A percentile compares a stretch with the other conserved stretches of the same genome.
These are phyloP conservation scores for Asarcornis scutulata DNA, from an alignment of 2,113 vertebrate genomes.

Conservation along the genomic window DNA sequence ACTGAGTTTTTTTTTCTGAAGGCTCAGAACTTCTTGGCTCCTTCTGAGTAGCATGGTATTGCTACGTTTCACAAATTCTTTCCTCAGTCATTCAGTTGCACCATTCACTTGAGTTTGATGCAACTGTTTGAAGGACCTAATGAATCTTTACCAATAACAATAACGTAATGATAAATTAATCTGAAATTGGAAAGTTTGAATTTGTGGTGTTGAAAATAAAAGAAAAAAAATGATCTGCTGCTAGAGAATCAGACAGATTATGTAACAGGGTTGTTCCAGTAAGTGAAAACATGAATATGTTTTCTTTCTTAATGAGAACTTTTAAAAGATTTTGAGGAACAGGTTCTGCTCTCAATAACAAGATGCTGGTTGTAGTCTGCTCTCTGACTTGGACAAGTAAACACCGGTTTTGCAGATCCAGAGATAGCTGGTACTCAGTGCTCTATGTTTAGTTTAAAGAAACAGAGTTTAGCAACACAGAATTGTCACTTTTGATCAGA, in stretches of 20 bases:
- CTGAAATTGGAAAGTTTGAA: background rate
- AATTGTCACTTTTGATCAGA: constrained; percentile 45
- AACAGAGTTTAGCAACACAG: constrained; percentile 30
- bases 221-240: background rate
- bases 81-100: background rate
- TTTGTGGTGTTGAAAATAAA: background rate
- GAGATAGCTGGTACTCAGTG: background rate
- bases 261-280: background rate
- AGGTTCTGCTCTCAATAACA: background rate
- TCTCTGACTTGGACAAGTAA: constrained; percentile 5
- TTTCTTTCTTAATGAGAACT: background rate
- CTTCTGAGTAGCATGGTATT: background rate
- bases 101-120: background rate
- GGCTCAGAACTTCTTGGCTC: background rate
- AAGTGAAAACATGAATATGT: background rate
- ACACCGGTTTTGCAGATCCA: background rate
- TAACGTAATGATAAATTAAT: background rate
- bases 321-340: background rate
- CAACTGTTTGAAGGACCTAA: background rate
- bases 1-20: background rate
- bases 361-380: background rate
- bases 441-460: constrained; percentile 5
- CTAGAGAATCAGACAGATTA: background rate
- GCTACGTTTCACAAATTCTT: background rate
- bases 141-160: background rate